Evolutionary conservation across 2,797 vertebrate species (phyloP).

Genomic region (Micropoecilia bifurca): DNA sequence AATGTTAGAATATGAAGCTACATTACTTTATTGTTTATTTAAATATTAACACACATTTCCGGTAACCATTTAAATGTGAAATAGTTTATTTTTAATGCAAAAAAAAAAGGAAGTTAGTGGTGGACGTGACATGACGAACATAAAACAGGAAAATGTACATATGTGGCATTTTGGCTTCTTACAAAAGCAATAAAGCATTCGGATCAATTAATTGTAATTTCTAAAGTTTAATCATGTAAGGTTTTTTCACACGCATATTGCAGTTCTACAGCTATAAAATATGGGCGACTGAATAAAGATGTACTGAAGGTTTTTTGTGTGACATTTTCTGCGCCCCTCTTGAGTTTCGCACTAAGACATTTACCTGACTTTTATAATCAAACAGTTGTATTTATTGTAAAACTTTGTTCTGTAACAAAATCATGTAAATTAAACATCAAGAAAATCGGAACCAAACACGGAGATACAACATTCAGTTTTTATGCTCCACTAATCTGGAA

Average conservation of each 20-base stretch:
- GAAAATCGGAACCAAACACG: too few relatives aligned
- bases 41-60: neutral
- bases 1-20: neutral
- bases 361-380: too few relatives aligned
- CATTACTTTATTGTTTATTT: neutral
- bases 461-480: too few relatives aligned
- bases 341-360: too few relatives aligned
- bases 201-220: neutral
- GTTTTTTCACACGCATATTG: neutral
- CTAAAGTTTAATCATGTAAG: neutral
- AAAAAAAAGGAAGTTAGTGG: neutral
- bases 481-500: too few relatives aligned
- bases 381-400: too few relatives aligned
- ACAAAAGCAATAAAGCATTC: neutral
- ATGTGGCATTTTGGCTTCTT: neutral
- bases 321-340: too few relatives aligned
- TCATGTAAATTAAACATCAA: too few relatives aligned
- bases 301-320: neutral
- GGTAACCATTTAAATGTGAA: neutral
- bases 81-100: neutral
- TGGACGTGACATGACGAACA: neutral
- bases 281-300: neutral
- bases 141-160: too few relatives aligned
- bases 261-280: neutral
- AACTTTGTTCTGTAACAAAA: too few relatives aligned